phyloP scores from a whole-genome alignment of 2,888 invertebrate species.

The Orthonychiurus folsomi region DNA sequence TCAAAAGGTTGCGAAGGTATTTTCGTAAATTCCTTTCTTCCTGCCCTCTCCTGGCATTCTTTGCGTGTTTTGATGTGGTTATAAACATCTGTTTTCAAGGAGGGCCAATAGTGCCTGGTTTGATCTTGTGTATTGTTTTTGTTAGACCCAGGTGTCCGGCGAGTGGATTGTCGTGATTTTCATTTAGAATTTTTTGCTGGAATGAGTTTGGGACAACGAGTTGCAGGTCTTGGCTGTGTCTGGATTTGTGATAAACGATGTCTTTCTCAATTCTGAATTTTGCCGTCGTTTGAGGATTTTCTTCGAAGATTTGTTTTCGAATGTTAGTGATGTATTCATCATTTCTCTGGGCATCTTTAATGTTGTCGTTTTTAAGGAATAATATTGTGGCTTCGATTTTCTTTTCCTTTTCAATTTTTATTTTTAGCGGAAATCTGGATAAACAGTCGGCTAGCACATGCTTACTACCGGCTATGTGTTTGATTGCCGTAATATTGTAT shows the following conservation, averaged over 20 bases:
- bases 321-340: too few relatives aligned
- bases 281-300: too few relatives aligned
- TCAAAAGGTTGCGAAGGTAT: conserved; percentile 32
- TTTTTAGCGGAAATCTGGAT: too few relatives aligned
- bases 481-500: conserved; percentile 10
- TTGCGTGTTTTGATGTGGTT: conserved; percentile 36
- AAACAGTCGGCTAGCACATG: conserved; percentile 9
- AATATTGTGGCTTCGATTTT: too few relatives aligned
- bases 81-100: conserved; percentile 34
- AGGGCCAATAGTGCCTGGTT: conserved; percentile 40
- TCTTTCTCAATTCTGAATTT: too few relatives aligned
- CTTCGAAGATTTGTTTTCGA: too few relatives aligned
- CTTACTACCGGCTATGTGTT: conserved; percentile 8
- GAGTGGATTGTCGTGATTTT: conserved; percentile 38
- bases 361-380: too few relatives aligned
- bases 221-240: too few relatives aligned
- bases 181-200: conserved; percentile 16
- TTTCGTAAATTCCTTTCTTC: background rate
- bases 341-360: too few relatives aligned
- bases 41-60: conserved; percentile 26
- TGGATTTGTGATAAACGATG: too few relatives aligned
- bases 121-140: conserved; percentile 33
- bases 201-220: too few relatives aligned
- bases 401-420: too few relatives aligned
- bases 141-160: conserved; percentile 39